phyloP scores from a whole-genome alignment of 2,888 invertebrate species.

The Seira sanloemensis region DNA sequence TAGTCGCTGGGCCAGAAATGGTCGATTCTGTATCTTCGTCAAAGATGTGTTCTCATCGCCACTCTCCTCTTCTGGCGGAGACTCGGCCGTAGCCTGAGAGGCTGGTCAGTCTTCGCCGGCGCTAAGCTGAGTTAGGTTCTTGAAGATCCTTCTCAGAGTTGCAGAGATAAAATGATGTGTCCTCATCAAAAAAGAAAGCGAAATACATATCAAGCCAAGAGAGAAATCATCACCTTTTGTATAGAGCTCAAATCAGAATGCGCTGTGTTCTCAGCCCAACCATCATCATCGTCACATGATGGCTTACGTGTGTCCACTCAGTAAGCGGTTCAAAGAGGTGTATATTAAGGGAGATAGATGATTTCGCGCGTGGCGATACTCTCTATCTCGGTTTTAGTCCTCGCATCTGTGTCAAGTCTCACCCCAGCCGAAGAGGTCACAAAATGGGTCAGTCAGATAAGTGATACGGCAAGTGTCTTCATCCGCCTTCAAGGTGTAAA shows the following conservation, averaged over 20 bases:
- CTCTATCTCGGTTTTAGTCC: background rate
- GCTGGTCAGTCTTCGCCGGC: background rate
- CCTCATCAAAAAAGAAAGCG: background rate
- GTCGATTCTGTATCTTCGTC: background rate
- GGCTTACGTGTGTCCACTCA: background rate
- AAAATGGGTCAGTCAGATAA: background rate
- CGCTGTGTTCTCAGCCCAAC: slow-evolving; percentile 41
- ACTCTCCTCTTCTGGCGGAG: background rate
- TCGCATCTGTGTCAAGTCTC: background rate
- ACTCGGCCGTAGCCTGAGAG: background rate
- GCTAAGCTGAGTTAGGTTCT: too few species aligned
- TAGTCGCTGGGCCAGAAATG: background rate
- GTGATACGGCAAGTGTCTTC: background rate
- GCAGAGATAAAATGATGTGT: background rate
- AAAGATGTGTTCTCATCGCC: background rate
- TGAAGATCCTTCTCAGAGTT: too few species aligned
- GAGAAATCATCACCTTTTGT: background rate
- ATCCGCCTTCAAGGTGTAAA: background rate
- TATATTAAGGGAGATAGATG: background rate
- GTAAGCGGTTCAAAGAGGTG: background rate
- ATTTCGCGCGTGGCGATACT: background rate
- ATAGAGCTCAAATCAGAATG: slow-evolving; percentile 25
- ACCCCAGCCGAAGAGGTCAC: background rate
- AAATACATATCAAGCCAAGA: background rate
- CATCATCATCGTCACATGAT: slow-evolving; percentile 12